Evolutionary conservation across 2,888 invertebrate species (phyloP).

Genomic region (Scaptomyza tumidula): DNA sequence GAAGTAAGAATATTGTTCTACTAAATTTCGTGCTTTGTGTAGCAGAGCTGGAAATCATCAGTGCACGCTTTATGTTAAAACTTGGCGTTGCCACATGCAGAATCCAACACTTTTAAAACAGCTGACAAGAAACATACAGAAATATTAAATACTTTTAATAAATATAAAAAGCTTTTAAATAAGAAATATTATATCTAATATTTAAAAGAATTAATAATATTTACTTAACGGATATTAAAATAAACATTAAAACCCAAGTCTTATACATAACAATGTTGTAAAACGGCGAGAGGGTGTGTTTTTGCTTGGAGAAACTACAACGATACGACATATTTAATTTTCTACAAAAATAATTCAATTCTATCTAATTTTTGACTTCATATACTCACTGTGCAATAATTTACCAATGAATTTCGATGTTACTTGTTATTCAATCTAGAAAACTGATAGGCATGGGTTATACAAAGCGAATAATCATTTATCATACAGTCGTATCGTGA

Average conservation of each 20-base stretch:
- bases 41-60: constrained; percentile 17
- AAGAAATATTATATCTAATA: not conserved
- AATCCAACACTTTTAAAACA: constrained; percentile 28
- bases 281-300: constrained; percentile 31
- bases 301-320: not conserved
- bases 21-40: not conserved
- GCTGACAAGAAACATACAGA: constrained; percentile 18
- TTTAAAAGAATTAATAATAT: not conserved
- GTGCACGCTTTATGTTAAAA: constrained; percentile 47
- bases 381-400: not conserved
- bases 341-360: not conserved
- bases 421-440: too few species aligned
- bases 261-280: constrained; percentile 27
- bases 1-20: not conserved
- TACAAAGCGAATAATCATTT: not conserved
- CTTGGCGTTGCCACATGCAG: constrained; percentile 25
- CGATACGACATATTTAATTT: constrained; percentile 1
- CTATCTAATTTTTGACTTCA: not conserved
- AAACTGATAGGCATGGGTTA: not conserved
- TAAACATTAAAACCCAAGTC: not conserved
- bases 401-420: not conserved
- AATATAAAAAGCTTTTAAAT: not conserved
- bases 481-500: constrained; percentile 60
- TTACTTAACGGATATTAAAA: not conserved
- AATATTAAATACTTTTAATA: not conserved